Evolutionary conservation across 35 echinoderm and acorn worm species (phyloP), one percentile per base, ranked within the genome.

Genomic region (Strongylocentrotus purpuratus): DNA sequence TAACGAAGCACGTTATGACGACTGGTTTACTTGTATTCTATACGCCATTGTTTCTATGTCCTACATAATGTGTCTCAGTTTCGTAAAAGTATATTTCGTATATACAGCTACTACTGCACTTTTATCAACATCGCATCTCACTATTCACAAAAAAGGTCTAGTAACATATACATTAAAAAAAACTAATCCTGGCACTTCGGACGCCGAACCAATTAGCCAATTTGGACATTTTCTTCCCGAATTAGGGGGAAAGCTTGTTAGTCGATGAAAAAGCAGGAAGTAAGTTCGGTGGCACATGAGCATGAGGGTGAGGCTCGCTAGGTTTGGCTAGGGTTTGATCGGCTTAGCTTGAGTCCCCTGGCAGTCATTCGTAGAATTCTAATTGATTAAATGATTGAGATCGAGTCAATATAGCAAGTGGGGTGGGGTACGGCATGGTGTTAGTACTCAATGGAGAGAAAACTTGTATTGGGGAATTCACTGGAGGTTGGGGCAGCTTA

Each of bases 141-240:
- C 7, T 4, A 78, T 78, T 78, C 52, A 5, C 22, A 4, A n/a
- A 78, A 78, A n/a, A 22, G 65, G n/a, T 28, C 22, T 78, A n/a
- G 20, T 78, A n/a, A 28, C 65, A 78, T 78, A 78, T 14, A 59
- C 17, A 59, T 1, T 1, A 41, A 41, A 41, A 41, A 55, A 55
- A 55, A 28, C 22, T 78, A 78, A 78, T 78, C 25, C 87, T 89
- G 87, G 45, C 45, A 89, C 87, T 45, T 89, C 87, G 45, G 87
- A 89, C 87, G 87, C 87, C 87, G 87, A 89, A 89, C 87, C 87
- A 89, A 89, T 89, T 89, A 89, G 87, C 87, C 87, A 89, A 89
- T 89, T 89, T 46, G 32, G 45, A 89, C 87, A 89, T 33, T 89
- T 89, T 89, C 87, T 46, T 46, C 45, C 87, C 45, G 87, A 89